phyloP scores from a whole-genome alignment of 2,888 invertebrate species.

The Melieria crassipennis region DNA sequence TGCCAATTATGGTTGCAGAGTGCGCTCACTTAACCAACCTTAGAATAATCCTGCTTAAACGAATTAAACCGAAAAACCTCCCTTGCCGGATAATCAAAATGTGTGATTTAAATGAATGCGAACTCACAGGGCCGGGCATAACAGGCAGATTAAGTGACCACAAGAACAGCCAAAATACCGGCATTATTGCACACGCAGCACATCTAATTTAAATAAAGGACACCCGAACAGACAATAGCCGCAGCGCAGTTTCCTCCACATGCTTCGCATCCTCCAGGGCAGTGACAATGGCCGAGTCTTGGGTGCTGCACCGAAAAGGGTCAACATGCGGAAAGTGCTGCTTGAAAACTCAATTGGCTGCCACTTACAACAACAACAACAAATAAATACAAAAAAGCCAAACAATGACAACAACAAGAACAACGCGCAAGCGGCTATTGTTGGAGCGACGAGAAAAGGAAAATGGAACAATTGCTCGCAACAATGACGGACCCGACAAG shows the following conservation, averaged over 20 bases:
- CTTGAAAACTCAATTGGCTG: constrained; percentile 14
- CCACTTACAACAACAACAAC: not conserved
- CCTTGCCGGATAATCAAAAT: not conserved
- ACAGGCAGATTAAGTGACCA: constrained; percentile 22
- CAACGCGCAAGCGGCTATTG: not conserved
- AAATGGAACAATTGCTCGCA: not conserved
- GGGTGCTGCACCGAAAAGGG: constrained; percentile 1
- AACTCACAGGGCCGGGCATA: not conserved
- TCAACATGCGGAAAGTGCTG: constrained; percentile 9
- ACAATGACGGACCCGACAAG: not conserved
- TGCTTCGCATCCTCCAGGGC: not conserved
- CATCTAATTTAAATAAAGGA: constrained; percentile 23
- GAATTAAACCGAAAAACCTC: constrained; percentile 3
- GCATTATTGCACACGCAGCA: not conserved
- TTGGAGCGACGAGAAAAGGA: not conserved
- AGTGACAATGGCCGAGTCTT: not conserved
- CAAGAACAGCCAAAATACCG: not conserved
- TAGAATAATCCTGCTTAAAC: constrained; percentile 19
- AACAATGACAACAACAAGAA: not conserved
- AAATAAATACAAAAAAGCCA: not conserved
- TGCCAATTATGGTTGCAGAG: too few relatives aligned
- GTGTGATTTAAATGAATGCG: not conserved
- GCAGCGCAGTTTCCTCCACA: not conserved
- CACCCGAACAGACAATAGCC: not conserved
- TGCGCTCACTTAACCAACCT: not conserved